Percentiles rank a stretch among this genome's conserved stretches.
These are phyloP conservation scores for Lasiurus borealis DNA, from an alignment of 2,113 vertebrate genomes.

Conservation along the genomic window DNA sequence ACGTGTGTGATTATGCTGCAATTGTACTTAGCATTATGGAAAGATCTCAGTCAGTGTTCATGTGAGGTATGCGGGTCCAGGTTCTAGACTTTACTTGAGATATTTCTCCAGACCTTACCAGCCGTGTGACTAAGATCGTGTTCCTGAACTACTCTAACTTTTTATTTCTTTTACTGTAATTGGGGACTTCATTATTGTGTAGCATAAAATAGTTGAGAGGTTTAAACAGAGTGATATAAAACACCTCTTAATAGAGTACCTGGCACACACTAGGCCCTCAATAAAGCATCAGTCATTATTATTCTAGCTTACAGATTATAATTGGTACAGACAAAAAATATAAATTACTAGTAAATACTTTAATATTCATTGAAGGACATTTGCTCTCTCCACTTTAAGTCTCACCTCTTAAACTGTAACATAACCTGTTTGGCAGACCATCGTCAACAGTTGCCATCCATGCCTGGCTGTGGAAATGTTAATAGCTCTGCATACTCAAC, in stretches of 20 bases:
- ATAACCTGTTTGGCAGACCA: conserved; percentile 38
- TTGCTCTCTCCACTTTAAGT: conserved; percentile 46
- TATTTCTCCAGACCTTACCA: background rate
- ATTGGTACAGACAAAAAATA: conserved; percentile 30
- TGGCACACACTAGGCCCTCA: background rate
- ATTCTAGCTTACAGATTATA: background rate
- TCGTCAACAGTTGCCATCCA: background rate
- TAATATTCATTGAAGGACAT: background rate
- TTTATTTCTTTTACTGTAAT: conserved; percentile 12
- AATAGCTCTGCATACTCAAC: conserved; percentile 66
- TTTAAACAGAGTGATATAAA: background rate
- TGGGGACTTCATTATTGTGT: background rate
- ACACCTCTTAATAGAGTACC: background rate
- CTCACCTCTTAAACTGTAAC: conserved; percentile 34
- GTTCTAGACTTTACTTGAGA: background rate
- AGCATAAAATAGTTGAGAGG: background rate
- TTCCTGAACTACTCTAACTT: background rate
- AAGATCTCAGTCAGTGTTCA: background rate
- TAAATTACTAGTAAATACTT: conserved; percentile 1
- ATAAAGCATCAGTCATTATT: background rate
- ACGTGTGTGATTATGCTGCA: background rate
- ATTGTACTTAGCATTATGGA: background rate
- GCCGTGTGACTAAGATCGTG: background rate
- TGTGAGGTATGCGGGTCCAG: background rate
- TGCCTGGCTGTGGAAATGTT: conserved; percentile 55